A percentile compares a stretch with the other conserved stretches of the same genome.
These are phyloP conservation scores for Latrodectus geometricus DNA, from an alignment of 1,140 invertebrate genomes.

Conservation along the genomic window DNA sequence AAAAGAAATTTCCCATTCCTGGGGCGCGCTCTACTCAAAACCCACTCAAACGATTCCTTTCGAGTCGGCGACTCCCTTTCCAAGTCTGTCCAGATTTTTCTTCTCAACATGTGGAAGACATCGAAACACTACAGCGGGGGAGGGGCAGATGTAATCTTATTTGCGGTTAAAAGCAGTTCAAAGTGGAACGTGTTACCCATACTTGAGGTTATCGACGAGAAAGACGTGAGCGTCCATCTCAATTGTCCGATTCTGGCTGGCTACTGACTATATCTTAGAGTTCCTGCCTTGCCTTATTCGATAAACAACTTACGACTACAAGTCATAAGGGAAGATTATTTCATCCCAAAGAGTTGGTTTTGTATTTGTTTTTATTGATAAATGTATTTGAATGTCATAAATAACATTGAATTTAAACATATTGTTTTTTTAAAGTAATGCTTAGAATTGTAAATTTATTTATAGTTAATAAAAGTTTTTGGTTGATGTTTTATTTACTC, in stretches of 20 bases:
- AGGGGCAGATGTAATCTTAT: slow-evolving; percentile 16
- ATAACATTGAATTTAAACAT: too few relatives aligned
- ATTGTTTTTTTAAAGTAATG: too few relatives aligned
- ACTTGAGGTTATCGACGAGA: slow-evolving; percentile 16
- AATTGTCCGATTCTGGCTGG: background rate
- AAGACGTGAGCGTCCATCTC: slow-evolving; percentile 22
- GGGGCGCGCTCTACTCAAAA: background rate
- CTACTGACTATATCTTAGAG: background rate
- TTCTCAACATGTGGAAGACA: slow-evolving; percentile 4
- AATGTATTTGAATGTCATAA: too few relatives aligned
- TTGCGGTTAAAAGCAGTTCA: slow-evolving; percentile 52
- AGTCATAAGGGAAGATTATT: background rate
- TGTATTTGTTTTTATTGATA: too few relatives aligned
- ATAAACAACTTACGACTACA: background rate
- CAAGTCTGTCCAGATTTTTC: slow-evolving; percentile 41
- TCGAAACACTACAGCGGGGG: slow-evolving; percentile 1
- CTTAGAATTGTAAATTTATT: too few relatives aligned
- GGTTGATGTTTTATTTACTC: too few relatives aligned
- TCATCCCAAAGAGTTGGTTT: too few relatives aligned
- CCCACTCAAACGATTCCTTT: slow-evolving; percentile 16
- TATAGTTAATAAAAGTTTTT: too few relatives aligned
- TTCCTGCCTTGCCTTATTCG: background rate
- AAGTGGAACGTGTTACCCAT: slow-evolving; percentile 28
- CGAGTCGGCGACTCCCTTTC: slow-evolving; percentile 10
- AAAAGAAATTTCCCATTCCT: background rate